Evolutionary conservation across 2,797 vertebrate genomes (phyloP).

Genomic region (Peromyscus aztecus): DNA sequence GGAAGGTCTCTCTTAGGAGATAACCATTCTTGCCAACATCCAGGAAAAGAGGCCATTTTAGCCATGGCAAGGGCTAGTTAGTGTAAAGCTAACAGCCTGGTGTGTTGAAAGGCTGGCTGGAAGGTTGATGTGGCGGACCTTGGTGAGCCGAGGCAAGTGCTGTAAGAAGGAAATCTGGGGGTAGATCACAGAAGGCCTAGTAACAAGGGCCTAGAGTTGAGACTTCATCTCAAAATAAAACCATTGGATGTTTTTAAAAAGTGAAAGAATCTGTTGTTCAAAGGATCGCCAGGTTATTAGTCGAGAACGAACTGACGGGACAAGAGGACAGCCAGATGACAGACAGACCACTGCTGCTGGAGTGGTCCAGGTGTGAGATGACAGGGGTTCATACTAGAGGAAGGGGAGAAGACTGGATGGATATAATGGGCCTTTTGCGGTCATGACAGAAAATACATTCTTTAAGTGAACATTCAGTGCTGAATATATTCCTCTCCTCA

Average conservation of each 20-base stretch:
- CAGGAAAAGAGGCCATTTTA: neutral
- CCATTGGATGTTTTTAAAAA: neutral
- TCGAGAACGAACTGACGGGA: neutral
- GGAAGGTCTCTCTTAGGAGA: neutral
- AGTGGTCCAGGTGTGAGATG: neutral
- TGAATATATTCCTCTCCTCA: neutral
- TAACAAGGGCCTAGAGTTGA: neutral
- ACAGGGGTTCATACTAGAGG: neutral
- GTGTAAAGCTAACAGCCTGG: neutral
- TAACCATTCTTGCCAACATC: too few species aligned
- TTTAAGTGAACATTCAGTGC: neutral
- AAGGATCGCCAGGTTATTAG: neutral
- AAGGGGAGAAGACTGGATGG: neutral
- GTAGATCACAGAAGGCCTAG: neutral
- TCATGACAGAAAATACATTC: neutral
- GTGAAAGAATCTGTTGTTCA: neutral
- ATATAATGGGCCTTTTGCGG: neutral
- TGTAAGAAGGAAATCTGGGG: neutral
- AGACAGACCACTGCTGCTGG: neutral
- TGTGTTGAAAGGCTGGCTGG: too few species aligned
- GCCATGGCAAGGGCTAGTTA: neutral
- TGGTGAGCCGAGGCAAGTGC: neutral
- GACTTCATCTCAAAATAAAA: conserved; percentile 19
- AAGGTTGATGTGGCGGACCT: neutral
- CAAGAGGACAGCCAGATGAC: neutral